Conservation (phyloP, 2,113 vertebrate genomes). For the Pachypanchax playfairii region DNA sequence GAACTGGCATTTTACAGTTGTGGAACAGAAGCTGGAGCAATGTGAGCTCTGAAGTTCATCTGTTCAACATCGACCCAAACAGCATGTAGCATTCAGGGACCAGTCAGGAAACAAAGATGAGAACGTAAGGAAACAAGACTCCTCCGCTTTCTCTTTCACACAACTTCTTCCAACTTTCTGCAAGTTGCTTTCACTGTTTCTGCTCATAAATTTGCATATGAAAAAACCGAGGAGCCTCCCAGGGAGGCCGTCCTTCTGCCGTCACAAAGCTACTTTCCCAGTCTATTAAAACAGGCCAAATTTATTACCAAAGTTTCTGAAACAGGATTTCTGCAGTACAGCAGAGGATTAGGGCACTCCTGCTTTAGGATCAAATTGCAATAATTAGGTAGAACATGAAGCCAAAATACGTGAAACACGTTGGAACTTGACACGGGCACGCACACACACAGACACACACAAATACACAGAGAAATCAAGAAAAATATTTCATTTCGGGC, state of each 20-base stretch:
- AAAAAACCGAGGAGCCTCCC: constrained; percentile 62
- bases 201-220: constrained; percentile 41
- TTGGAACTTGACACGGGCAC: constrained; percentile 57
- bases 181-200: constrained; percentile 40
- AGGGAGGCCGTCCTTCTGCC: constrained; percentile 71
- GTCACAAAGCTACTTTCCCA: constrained; percentile 64
- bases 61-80: neutral
- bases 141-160: constrained; percentile 24
- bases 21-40: constrained; percentile 16
- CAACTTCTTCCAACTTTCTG: constrained; percentile 58
- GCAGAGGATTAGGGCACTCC: constrained; percentile 76
- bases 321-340: constrained; percentile 71
- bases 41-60: neutral
- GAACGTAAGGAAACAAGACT: constrained; percentile 31
- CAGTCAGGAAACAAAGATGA: constrained; percentile 21
- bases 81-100: constrained; percentile 27
- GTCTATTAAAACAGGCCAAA: constrained; percentile 73
- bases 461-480: constrained; percentile 54
- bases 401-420: constrained; percentile 73
- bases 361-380: constrained; percentile 80
- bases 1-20: constrained; percentile 2
- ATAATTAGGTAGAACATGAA: constrained; percentile 80
- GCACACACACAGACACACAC: constrained; percentile 28
- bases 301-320: constrained; percentile 74
- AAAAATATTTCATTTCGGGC: constrained; percentile 79